Conservation (phyloP, 2,113 vertebrate species). For the Anser cygnoides region DNA sequence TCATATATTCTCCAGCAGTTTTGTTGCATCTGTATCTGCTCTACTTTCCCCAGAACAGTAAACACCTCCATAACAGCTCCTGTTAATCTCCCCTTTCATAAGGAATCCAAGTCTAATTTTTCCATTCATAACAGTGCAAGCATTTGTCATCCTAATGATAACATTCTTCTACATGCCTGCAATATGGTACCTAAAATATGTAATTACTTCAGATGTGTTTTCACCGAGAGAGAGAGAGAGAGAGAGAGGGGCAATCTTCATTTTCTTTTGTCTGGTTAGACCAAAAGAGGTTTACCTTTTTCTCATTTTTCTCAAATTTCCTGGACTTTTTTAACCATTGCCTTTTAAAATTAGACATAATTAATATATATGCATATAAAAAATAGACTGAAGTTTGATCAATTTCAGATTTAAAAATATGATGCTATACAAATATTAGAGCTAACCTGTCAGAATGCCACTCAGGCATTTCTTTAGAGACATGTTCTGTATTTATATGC, state of each 20-base stretch:
- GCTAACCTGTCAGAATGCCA: background rate
- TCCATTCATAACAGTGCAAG: background rate
- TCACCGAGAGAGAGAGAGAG: background rate
- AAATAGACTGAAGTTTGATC: background rate
- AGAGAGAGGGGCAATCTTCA: background rate
- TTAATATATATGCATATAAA: background rate
- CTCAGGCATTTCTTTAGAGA: background rate
- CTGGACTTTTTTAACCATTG: background rate
- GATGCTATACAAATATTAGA: background rate
- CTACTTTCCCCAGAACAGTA: background rate
- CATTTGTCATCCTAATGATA: background rate
- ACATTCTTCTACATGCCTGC: background rate
- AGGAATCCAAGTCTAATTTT: background rate
- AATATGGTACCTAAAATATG: background rate
- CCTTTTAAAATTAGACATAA: background rate
- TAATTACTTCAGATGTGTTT: background rate
- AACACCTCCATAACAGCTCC: background rate
- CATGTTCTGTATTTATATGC: accelerated
- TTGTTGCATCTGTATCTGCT: background rate
- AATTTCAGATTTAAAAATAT: background rate
- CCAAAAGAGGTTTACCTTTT: background rate
- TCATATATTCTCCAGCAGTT: background rate
- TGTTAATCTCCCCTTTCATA: background rate
- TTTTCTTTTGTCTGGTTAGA: background rate
- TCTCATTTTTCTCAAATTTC: background rate